Evolutionary conservation across 2,797 vertebrate species (phyloP).

Genomic region (Zonotrichia albicollis): DNA sequence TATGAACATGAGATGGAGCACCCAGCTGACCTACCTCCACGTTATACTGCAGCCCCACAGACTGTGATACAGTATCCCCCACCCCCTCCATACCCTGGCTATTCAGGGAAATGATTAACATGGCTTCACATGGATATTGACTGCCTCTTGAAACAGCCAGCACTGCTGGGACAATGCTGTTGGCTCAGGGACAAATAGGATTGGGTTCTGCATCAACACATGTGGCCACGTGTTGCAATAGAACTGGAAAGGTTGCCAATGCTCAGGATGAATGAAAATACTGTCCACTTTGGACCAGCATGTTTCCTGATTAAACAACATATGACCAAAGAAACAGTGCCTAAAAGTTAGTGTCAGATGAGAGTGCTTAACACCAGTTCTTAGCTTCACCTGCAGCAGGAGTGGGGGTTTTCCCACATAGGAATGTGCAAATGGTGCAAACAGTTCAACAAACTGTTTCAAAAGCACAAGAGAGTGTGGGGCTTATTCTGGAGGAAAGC

Average conservation of each 20-base stretch:
- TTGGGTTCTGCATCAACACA: neutral
- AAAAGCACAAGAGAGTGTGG: neutral
- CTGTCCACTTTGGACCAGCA: neutral
- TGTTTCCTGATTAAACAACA: neutral
- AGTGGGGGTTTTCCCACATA: neutral
- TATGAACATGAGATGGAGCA: conserved; percentile 87
- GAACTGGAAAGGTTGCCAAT: neutral
- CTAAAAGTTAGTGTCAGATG: neutral
- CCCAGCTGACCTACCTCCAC: conserved; percentile 81
- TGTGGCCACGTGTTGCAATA: neutral
- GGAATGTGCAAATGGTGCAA: neutral
- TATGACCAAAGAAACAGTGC: neutral
- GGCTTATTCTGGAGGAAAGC: neutral
- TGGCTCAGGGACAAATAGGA: conserved; percentile 19
- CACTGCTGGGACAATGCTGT: neutral
- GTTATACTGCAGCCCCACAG: conserved; percentile 84
- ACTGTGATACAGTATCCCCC: conserved; percentile 76
- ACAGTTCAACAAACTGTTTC: neutral
- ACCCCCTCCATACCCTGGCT: conserved; percentile 89
- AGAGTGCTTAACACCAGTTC: neutral
- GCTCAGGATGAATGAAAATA: neutral
- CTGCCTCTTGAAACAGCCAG: neutral
- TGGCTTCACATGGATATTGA: neutral
- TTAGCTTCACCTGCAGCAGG: neutral
- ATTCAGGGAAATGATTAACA: conserved; percentile 77